phyloP scores from a whole-genome alignment of 1,140 invertebrate species.

The Hylaeus volcanicus region DNA sequence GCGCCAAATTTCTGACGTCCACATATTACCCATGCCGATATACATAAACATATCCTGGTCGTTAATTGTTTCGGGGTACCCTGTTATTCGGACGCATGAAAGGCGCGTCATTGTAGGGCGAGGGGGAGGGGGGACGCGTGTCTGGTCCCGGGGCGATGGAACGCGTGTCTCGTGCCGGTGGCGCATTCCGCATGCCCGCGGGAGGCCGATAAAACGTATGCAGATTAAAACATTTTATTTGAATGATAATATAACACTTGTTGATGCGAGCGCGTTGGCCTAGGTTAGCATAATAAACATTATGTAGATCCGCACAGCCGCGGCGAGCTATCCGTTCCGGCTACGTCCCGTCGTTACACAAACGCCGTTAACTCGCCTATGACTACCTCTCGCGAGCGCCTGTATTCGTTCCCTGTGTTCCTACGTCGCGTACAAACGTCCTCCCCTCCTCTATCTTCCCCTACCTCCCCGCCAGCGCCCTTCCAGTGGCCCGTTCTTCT shows the following conservation, averaged over 20 bases:
- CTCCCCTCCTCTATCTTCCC: constrained; percentile 1
- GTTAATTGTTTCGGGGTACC: too few relatives aligned
- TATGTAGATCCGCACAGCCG: constrained; percentile 75
- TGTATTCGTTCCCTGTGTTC: constrained; percentile 2
- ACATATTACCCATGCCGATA: too few relatives aligned
- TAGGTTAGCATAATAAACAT: constrained; percentile 81
- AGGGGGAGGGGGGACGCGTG: not conserved
- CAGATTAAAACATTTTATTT: constrained; percentile 82
- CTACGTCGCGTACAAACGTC: constrained; percentile 16
- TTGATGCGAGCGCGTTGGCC: constrained; percentile 80
- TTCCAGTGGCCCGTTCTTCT: constrained; percentile 27
- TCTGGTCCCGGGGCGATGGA: constrained; percentile 48
- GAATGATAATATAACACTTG: constrained; percentile 82
- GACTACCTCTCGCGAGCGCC: not conserved
- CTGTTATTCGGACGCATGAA: too few relatives aligned
- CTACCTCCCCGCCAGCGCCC: too few relatives aligned
- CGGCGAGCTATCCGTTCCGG: constrained; percentile 59
- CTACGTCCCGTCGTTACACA: constrained; percentile 56
- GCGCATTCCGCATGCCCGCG: constrained; percentile 76
- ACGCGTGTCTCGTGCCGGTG: constrained; percentile 76
- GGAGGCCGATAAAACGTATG: constrained; percentile 81
- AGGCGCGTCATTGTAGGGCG: too few relatives aligned
- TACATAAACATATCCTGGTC: too few relatives aligned
- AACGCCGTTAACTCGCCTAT: constrained; percentile 51
- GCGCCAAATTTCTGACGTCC: too few relatives aligned